Evolutionary conservation across 1,140 invertebrate species (phyloP).

Genomic region (Aphaenogaster ashmeadi): DNA sequence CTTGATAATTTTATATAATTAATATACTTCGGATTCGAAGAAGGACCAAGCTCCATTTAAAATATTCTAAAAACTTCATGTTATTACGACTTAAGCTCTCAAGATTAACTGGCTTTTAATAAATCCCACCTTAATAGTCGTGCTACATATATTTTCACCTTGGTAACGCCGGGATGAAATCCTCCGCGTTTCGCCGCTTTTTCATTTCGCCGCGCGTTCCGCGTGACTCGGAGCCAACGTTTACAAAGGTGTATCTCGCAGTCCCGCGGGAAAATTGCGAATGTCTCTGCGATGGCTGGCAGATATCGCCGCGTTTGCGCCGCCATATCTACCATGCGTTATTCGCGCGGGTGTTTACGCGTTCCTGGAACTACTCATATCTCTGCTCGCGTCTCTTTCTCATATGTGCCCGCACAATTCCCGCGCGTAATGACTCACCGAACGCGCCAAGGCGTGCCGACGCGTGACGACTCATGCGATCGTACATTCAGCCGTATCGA

Average conservation of each 20-base stretch:
- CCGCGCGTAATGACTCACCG: constrained; percentile 43
- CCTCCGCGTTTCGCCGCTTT: background rate
- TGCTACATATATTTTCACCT: background rate
- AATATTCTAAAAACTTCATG: background rate
- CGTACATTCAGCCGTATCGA: constrained; percentile 23
- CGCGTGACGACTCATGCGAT: constrained; percentile 23
- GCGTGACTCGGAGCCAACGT: background rate
- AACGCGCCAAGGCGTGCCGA: constrained; percentile 17
- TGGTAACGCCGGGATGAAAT: background rate
- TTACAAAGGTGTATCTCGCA: background rate
- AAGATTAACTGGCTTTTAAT: background rate
- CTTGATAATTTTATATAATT: background rate
- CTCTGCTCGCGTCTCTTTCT: constrained; percentile 11
- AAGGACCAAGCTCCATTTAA: background rate
- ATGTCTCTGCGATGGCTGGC: background rate
- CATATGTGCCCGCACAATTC: constrained; percentile 24
- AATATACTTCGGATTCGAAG: background rate
- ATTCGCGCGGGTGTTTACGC: background rate
- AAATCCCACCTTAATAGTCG: background rate
- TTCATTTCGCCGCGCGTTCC: background rate
- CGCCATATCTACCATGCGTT: background rate
- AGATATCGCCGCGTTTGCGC: background rate
- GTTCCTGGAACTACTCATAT: constrained; percentile 1
- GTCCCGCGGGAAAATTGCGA: background rate
- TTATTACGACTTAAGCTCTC: background rate